Conservation (phyloP, 2,888 invertebrate species). For the Ischnura elegans region DNA sequence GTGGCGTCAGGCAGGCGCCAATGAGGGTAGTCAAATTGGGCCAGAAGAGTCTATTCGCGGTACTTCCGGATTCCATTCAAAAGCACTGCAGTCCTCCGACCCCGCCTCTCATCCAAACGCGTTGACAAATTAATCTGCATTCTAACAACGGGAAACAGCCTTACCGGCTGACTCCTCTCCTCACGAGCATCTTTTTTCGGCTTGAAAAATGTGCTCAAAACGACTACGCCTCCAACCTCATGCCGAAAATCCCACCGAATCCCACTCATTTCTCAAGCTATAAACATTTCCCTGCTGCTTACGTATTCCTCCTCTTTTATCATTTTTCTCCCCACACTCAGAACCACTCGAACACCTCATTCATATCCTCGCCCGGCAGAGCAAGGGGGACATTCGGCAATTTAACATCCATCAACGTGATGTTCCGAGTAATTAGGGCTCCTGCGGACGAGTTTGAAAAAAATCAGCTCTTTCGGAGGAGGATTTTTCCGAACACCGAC, state of each 20-base stretch:
- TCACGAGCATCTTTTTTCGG: neutral
- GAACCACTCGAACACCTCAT: neutral
- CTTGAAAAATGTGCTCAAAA: neutral
- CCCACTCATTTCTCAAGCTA: neutral
- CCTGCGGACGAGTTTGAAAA: neutral
- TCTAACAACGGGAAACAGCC: neutral
- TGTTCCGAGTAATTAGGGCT: neutral
- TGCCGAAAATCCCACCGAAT: neutral
- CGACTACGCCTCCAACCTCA: neutral
- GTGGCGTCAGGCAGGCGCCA: neutral
- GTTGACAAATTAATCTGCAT: slow-evolving; percentile 35
- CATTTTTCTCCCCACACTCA: neutral
- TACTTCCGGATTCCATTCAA: neutral
- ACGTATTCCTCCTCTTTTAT: neutral
- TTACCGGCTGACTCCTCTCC: neutral
- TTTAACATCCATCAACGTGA: neutral
- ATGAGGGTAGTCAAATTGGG: neutral
- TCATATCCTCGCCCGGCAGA: neutral
- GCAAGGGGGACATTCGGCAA: neutral
- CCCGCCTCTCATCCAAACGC: neutral
- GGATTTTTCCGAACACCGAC: neutral
- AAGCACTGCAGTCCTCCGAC: neutral
- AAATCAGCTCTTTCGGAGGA: neutral
- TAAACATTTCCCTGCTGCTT: neutral
- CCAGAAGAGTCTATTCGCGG: neutral